phyloP scores from a whole-genome alignment of 2,888 invertebrate species.

The Coleophora flavipennella region DNA sequence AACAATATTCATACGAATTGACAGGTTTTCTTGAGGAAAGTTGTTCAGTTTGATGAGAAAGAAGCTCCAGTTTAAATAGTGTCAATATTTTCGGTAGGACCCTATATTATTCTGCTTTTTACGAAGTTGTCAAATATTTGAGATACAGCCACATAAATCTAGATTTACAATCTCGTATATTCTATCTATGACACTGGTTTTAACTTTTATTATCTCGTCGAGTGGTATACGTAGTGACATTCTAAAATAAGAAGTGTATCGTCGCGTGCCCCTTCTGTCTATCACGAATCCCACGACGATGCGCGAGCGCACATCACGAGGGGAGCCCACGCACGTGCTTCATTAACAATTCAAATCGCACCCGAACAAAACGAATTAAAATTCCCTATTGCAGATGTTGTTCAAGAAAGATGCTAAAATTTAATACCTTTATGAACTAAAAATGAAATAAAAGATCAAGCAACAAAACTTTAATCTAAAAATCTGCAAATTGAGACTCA shows the following conservation, averaged over 20 bases:
- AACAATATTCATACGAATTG: too few relatives aligned
- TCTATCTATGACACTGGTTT: neutral
- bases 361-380: constrained; percentile 25
- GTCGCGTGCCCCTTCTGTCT: constrained; percentile 41
- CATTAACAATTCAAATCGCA: constrained; percentile 39
- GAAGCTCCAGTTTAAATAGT: too few relatives aligned
- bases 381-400: neutral
- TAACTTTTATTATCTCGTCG: constrained; percentile 15
- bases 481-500: constrained; percentile 52
- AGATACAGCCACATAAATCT: too few relatives aligned
- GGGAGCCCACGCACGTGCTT: constrained; percentile 54
- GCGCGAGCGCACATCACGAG: constrained; percentile 48
- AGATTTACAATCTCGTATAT: too few relatives aligned
- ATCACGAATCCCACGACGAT: constrained; percentile 28
- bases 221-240: constrained; percentile 14
- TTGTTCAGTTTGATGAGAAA: too few relatives aligned
- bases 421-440: constrained; percentile 5
- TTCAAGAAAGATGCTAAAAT: neutral
- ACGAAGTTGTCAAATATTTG: too few relatives aligned
- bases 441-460: neutral
- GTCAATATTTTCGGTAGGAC: too few relatives aligned
- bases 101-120: too few relatives aligned
- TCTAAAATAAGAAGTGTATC: constrained; percentile 41
- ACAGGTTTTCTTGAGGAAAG: too few relatives aligned
- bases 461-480: constrained; percentile 25